Base-by-base conservation (phyloP, 2,797 vertebrate species). In the Mormyrops attenuatus region DNA sequence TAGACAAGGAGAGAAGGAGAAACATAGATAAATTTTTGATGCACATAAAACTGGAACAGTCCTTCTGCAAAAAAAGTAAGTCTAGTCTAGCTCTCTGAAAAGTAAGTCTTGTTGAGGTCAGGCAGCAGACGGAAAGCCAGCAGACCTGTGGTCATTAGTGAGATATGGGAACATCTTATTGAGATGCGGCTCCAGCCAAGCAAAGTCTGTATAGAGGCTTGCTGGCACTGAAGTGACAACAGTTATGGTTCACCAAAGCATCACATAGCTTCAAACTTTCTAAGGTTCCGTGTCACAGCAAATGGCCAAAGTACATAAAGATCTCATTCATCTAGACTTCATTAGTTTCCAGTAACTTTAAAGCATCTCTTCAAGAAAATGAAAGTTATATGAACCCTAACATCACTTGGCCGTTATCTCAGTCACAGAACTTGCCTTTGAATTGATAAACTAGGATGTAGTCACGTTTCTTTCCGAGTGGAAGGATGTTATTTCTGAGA, bases 81-180 rank as follows among this genome's bases (percentile, higher is more conserved):
- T 80, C 66, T 73, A 15, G 66, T 34, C 66, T 73, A 73, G 11
- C 66, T 73, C 66, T 38, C 30, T 38, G 66, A 73, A 73, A 73
- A 73, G 30, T 73, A 73, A 73, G 73, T 44, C 73, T 80, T 44
- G 73, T 80, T 80, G 73, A 80, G 73, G 73, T 80, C 73, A 80
- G 73, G 38, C 73, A 80, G 73, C 73, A 80, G 41, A 80, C 38
- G 34, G 38, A 80, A n/a, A 47, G 20, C 17, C 84, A 34, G 49
- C 47, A 53, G 84, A 52, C 6, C 26, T 17, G 22, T 17, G 47
- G 47, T 86, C 84, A 86, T 86, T 50, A 86, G 47, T 50, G 84
- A 52, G 84, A 53, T 86, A 50, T 86, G 49, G 49, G 49, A 52
- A 86, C 49, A 86, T 86, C 22, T 30, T 53, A 30, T 26, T 53